These are phyloP conservation scores for Ferrisia virgata DNA, from an alignment of 2,888 invertebrate species.

Conservation along the genomic window DNA sequence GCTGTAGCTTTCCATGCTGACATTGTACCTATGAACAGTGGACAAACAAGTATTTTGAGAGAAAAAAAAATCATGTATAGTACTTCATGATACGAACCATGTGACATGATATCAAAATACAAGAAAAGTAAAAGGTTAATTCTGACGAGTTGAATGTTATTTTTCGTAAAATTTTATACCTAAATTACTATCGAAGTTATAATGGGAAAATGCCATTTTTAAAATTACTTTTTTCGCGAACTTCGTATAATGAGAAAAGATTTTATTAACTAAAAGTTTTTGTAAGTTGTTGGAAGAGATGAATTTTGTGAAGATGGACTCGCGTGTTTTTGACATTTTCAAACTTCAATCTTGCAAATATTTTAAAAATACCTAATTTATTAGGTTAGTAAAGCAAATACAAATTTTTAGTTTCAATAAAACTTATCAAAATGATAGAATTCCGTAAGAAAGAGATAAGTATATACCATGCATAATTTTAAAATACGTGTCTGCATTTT, in stretches of 20 bases:
- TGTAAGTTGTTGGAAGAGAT: not conserved
- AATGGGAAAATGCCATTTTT: not conserved
- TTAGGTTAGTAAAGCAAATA: too few species aligned
- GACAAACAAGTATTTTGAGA: slow-evolving; percentile 13
- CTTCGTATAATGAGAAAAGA: not conserved
- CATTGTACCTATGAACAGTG: not conserved
- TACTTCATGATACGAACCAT: not conserved
- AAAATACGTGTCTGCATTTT: too few species aligned
- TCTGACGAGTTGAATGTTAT: not conserved
- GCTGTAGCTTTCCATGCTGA: slow-evolving; percentile 39
- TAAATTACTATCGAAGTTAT: too few species aligned
- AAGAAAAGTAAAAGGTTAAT: not conserved
- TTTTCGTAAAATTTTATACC: too few species aligned
- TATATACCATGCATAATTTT: too few species aligned
- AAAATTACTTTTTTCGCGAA: not conserved
- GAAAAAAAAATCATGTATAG: not conserved
- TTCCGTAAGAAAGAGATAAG: too few species aligned
- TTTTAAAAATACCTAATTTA: not conserved
- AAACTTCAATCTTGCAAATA: not conserved
- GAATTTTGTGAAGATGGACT: not conserved
- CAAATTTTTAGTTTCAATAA: not conserved
- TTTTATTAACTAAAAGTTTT: not conserved
- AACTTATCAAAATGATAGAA: not conserved
- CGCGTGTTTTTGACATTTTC: not conserved
- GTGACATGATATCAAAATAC: not conserved